Conservation (phyloP, 2,797 vertebrate genomes). For the Lacerta agilis region DNA sequence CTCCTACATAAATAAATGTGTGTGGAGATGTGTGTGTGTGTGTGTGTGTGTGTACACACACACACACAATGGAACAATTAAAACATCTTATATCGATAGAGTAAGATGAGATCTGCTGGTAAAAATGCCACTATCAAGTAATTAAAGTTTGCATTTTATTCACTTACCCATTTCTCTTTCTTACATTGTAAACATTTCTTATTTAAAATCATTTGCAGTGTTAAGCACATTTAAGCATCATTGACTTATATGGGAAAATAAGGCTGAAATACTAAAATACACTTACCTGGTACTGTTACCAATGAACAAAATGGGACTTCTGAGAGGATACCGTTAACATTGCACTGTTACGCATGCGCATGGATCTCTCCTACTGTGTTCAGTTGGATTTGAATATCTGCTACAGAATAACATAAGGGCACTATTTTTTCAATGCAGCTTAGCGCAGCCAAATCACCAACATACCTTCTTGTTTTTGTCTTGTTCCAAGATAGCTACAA, state of each 20-base stretch:
- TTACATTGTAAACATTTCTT: background rate
- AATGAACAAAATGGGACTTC: background rate
- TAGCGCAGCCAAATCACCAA: background rate
- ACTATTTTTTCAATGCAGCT: background rate
- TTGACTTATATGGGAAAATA: no score
- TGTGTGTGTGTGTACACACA: no score
- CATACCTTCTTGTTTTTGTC: background rate
- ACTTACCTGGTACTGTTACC: background rate
- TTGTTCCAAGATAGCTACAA: background rate
- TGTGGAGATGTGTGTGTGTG: no score
- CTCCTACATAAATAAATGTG: no score
- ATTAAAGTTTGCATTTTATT: constrained; percentile 15
- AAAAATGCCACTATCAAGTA: constrained; percentile 7
- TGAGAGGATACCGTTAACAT: background rate
- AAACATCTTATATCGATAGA: background rate
- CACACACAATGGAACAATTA: no score
- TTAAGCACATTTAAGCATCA: background rate
- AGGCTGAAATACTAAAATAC: background rate
- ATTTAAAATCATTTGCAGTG: background rate
- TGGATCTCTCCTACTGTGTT: background rate
- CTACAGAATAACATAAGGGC: background rate
- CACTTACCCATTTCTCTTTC: background rate
- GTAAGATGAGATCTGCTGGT: constrained; percentile 30
- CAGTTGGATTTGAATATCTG: background rate
- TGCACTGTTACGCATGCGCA: background rate